Evolutionary conservation across 92 coral and sea anemone genomes (phyloP).

Genomic region (Bergia sp.): DNA sequence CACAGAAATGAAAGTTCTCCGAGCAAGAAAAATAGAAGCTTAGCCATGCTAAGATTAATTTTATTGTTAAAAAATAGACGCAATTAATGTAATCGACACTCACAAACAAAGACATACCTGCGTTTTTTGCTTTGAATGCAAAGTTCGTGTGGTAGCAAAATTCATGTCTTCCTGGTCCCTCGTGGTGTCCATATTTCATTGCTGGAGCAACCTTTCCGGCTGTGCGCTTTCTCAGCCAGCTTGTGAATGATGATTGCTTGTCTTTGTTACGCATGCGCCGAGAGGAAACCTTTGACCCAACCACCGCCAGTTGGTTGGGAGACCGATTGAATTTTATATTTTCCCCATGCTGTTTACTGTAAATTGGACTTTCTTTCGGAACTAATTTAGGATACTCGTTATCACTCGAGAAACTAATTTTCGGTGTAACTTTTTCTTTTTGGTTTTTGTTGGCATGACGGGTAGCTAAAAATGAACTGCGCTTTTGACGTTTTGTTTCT

Average conservation of each 20-base stretch:
- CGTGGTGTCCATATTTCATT: background rate
- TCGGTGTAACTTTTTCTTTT: background rate
- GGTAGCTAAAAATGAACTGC: background rate
- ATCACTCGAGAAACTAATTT: background rate
- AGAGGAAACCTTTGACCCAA: constrained; percentile 25
- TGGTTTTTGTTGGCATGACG: background rate
- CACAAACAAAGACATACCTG: background rate
- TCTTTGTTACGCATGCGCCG: constrained; percentile 11
- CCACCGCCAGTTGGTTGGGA: constrained; percentile 12
- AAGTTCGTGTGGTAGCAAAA: constrained; percentile 37
- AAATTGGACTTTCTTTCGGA: background rate
- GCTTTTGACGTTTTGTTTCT: background rate
- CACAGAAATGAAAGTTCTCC: too few relatives aligned
- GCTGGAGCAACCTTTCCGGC: background rate
- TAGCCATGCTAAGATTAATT: too few relatives aligned
- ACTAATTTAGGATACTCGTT: background rate
- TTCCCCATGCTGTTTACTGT: background rate
- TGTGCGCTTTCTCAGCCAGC: constrained; percentile 10
- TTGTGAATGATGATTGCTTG: constrained; percentile 10
- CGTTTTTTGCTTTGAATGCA: constrained; percentile 33
- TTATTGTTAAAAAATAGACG: too few relatives aligned
- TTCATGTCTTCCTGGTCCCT: constrained; percentile 27
- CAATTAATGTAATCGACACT: too few relatives aligned
- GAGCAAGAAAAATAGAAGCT: too few relatives aligned
- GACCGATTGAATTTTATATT: background rate